A percentile compares a stretch with the other conserved stretches of the same genome.
Evolutionary conservation across 2,888 invertebrate species (phyloP).

Genomic region (Diplolepis rosae): DNA sequence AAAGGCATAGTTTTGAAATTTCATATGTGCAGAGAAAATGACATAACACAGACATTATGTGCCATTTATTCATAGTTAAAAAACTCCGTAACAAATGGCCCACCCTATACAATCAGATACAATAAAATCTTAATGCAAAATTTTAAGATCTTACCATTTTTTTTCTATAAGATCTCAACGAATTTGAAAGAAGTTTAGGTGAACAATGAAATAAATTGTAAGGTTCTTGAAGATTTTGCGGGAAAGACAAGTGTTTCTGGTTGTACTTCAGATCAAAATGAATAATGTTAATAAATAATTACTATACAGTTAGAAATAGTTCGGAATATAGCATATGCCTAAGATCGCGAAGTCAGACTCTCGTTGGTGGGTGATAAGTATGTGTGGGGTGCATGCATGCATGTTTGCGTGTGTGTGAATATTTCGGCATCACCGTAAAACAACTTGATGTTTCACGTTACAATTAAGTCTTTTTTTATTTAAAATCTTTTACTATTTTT

Average conservation of each 20-base stretch:
- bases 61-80: too few relatives aligned
- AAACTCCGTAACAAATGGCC: too few relatives aligned
- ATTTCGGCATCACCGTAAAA: slow-evolving; percentile 66
- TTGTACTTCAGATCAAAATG: slow-evolving; percentile 18
- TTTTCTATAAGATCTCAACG: neutral
- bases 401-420: slow-evolving; percentile 50
- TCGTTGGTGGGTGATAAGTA: slow-evolving; percentile 2
- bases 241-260: neutral
- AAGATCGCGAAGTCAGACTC: neutral
- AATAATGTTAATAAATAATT: slow-evolving; percentile 1
- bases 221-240: neutral
- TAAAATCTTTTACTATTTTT: slow-evolving; percentile 55
- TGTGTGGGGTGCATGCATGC: slow-evolving; percentile 21
- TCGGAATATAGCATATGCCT: slow-evolving; percentile 1
- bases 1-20: too few relatives aligned
- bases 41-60: too few relatives aligned
- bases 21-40: too few relatives aligned
- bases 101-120: neutral
- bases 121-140: neutral
- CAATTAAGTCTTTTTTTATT: slow-evolving; percentile 62
- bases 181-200: neutral
- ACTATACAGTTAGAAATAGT: neutral
- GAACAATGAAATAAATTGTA: neutral
- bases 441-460: slow-evolving; percentile 54
- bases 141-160: neutral